Evolutionary conservation across 2,888 invertebrate genomes (phyloP), one percentile per base, ranked within the genome.

Genomic region (Xestobium rufovillosum): DNA sequence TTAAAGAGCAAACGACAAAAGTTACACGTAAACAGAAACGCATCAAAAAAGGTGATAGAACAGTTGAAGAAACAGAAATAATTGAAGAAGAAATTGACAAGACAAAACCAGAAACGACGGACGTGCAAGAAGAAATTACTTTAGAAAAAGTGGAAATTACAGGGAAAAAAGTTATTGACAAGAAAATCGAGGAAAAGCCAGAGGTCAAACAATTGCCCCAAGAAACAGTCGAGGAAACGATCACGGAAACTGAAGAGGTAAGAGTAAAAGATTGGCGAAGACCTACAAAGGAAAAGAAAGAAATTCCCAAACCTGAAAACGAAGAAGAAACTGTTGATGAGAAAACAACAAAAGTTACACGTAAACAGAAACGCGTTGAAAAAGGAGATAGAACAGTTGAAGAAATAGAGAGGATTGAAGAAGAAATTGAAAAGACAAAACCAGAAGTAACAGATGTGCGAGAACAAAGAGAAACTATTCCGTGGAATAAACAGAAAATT

Each of bases 41-140:
- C n/a, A 2, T 54, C 66, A 39, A 61, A 59, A 48, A 57, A 60
- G 68, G 75, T 45, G 57, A 63, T 14, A 67, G 68, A 23, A 57
- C 59, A 16, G 61, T 68, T 33, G 62, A 54, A 31, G 57, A 56
- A 12, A 65, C 13, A 9, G 12, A 6, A 31, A 14, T 13, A 8
- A 30, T 32, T 3, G 14, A 17, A 15, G 29, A 34, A 12, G 13
- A 17, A 35, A 25, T 15, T 11, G 23, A 51, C 67, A 71, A 68
- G 54, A 71, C 69, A 2, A 72, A 70, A 53, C 43, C 69, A 29
- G 70, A 73, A 60, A 65, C 26, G 12, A 15, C 38, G 28, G 25
- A 15, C 13, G 25, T 11, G 14, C 23, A 28, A 39, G 14, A 34
- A 15, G 23, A 34, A 34, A 11, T 26, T 14, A n/a, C 10, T 10